Evolutionary conservation across 1,140 invertebrate species (phyloP).

Genomic region (Nebria ingens): DNA sequence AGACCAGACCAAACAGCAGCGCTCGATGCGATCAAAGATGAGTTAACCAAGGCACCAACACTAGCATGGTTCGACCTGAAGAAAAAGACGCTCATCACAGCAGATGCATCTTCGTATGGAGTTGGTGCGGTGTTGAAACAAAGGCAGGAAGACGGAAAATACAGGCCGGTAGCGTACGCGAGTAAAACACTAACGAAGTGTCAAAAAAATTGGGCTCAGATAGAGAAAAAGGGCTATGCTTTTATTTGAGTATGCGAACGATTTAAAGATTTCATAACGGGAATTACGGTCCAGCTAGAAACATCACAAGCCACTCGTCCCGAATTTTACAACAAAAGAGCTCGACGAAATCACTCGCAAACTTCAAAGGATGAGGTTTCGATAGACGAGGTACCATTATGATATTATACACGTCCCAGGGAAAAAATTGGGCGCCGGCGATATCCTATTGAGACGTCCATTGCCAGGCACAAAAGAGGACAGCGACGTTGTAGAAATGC

Average conservation of each 20-base stretch:
- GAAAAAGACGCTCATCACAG: constrained; percentile 1
- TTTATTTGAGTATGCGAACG: background rate
- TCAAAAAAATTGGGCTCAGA: constrained; percentile 27
- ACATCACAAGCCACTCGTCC: constrained; percentile 11
- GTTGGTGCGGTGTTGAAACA: constrained; percentile 10
- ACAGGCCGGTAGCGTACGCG: constrained; percentile 29
- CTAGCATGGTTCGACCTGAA: constrained; percentile 1
- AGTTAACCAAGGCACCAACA: background rate
- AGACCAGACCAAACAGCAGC: background rate
- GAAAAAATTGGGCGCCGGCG: background rate
- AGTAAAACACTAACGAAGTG: constrained; percentile 17
- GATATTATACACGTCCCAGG: background rate
- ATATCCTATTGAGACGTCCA: background rate
- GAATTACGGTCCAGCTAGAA: background rate
- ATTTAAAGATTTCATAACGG: background rate
- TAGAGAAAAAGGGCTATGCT: constrained; percentile 36
- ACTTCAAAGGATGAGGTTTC: background rate
- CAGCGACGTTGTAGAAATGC: background rate
- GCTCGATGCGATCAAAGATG: background rate
- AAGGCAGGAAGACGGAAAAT: constrained; percentile 13
- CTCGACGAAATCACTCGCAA: constrained; percentile 35
- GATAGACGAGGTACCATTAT: background rate
- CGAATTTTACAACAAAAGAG: constrained; percentile 30
- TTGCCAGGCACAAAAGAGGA: background rate
- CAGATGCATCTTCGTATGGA: constrained; percentile 12